Percentiles rank a stretch among this genome's conserved stretches.
Evolutionary conservation across 2,797 vertebrate genomes (phyloP).

Genomic region (Columba guinea): DNA sequence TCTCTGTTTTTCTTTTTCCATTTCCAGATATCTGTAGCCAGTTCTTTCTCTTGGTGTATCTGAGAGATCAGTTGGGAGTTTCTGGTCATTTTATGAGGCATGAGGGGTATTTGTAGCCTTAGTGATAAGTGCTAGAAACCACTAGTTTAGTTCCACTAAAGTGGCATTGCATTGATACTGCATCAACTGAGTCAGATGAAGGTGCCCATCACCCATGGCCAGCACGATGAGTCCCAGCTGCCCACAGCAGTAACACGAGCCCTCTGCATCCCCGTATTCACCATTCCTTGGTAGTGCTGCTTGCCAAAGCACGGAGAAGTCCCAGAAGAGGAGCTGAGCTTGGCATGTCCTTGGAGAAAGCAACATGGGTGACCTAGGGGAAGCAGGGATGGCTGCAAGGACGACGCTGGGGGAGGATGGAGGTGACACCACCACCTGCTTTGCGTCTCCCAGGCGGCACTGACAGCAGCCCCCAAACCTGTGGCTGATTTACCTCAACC

Average conservation of each 20-base stretch:
- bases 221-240: neutral
- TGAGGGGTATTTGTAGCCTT: neutral
- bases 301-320: neutral
- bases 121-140: neutral
- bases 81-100: neutral
- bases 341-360: neutral
- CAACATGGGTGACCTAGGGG: fast-evolving
- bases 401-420: neutral
- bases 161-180: neutral
- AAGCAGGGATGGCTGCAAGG: neutral
- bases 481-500: neutral
- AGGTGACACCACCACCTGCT: neutral
- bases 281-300: neutral
- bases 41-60: neutral
- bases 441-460: neutral
- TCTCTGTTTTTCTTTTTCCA: neutral
- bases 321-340: neutral
- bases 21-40: neutral
- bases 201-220: neutral
- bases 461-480: neutral
- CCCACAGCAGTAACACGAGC: neutral
- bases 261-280: neutral
- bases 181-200: neutral
- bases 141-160: neutral
- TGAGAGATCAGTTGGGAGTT: neutral